Evolutionary conservation across 2,888 invertebrate species (phyloP).

Genomic region (Pediacus dermestoides): DNA sequence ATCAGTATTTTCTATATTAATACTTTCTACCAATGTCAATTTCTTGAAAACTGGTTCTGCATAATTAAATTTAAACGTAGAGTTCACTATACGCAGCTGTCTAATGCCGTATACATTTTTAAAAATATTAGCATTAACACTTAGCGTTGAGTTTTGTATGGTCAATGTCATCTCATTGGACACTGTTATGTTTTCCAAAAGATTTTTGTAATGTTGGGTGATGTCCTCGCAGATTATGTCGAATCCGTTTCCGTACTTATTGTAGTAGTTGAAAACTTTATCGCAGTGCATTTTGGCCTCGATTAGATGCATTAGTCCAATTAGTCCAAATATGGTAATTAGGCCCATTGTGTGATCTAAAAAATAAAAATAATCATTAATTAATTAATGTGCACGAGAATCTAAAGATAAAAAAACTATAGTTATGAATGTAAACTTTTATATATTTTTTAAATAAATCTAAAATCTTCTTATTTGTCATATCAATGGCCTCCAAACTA

Average conservation of each 20-base stretch:
- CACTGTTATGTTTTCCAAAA: slow-evolving; percentile 38
- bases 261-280: slow-evolving; percentile 41
- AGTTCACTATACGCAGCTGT: slow-evolving; percentile 34
- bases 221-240: slow-evolving; percentile 40
- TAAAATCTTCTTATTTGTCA: no score
- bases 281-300: slow-evolving; percentile 38
- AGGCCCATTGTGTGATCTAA: no score
- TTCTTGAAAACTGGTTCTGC: slow-evolving; percentile 26
- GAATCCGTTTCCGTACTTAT: slow-evolving; percentile 41
- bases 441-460: no score
- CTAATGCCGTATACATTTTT: slow-evolving; percentile 37
- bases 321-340: no score
- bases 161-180: slow-evolving; percentile 41
- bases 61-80: slow-evolving; percentile 25
- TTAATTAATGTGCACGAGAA: no score
- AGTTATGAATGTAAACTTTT: no score
- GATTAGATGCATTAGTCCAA: no score
- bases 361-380: no score
- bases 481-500: no score
- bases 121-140: slow-evolving; percentile 31
- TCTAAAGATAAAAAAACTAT: no score
- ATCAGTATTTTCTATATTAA: slow-evolving; percentile 27
- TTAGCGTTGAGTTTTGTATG: slow-evolving; percentile 37
- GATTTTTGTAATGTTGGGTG: slow-evolving; percentile 28
- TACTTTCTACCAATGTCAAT: slow-evolving; percentile 28